Conservation (phyloP, 2,113 vertebrate genomes). For the Scalopus aquaticus region DNA sequence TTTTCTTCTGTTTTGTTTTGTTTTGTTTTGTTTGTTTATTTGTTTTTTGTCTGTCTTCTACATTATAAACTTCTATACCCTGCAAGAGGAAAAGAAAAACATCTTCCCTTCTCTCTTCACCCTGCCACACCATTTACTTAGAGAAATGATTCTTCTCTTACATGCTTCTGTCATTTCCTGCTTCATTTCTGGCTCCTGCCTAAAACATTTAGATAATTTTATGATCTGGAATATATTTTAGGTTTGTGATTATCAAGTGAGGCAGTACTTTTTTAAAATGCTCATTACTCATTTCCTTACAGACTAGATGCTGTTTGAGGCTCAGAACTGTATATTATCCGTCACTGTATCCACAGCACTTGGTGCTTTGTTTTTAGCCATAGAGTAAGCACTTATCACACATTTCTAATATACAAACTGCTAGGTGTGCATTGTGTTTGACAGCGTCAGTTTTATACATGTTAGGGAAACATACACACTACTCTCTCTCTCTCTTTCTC, state of each 20-base stretch:
- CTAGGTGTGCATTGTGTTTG: too few species aligned
- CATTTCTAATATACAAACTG: not conserved
- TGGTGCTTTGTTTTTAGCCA: not conserved
- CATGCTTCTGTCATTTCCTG: not conserved
- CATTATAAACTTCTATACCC: not conserved
- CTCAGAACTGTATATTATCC: not conserved
- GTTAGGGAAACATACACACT: not conserved
- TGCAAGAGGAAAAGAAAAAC: not conserved
- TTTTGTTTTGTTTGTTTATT: too few species aligned
- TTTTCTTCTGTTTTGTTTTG: too few species aligned
- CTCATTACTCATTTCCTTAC: not conserved
- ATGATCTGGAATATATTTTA: not conserved
- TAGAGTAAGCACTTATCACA: not conserved
- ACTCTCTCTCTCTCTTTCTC: not conserved
- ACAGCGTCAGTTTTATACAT: not conserved
- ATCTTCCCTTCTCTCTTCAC: fast-evolving
- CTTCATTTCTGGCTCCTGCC: not conserved
- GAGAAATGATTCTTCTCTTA: not conserved
- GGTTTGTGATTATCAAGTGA: not conserved
- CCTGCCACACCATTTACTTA: not conserved
- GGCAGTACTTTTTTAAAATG: not conserved
- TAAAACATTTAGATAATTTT: not conserved
- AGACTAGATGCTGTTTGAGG: not conserved
- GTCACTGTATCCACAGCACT: not conserved
- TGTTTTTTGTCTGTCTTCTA: not conserved